Evolutionary conservation across 2,797 vertebrate genomes (phyloP).

Genomic region (Gymnoscopelus braueri): DNA sequence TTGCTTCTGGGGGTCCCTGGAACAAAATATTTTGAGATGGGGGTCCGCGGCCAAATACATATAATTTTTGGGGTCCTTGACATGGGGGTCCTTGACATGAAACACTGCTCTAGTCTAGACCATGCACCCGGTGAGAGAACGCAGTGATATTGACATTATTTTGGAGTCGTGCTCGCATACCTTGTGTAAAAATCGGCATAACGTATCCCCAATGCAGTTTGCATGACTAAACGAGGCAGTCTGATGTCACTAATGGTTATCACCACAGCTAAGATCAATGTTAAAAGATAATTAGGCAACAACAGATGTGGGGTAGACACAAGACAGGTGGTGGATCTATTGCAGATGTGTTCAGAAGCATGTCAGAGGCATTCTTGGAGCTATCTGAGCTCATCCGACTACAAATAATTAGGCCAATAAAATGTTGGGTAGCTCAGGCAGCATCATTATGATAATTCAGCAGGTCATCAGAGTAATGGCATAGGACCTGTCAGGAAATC

Average conservation of each 20-base stretch:
- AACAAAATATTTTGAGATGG: no score
- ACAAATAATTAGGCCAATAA: conserved; percentile 33
- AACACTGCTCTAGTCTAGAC: no score
- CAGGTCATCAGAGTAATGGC: conserved; percentile 25
- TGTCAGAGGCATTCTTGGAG: conserved; percentile 1
- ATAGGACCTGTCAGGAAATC: conserved; percentile 29
- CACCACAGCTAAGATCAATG: not conserved
- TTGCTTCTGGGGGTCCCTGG: no score
- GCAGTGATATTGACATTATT: no score
- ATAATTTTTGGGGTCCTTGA: no score
- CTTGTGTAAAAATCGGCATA: not conserved
- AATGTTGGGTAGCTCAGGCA: conserved; percentile 14
- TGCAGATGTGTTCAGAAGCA: conserved; percentile 3
- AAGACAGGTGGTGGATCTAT: conserved; percentile 2
- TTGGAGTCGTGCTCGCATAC: no score
- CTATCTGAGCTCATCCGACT: conserved; percentile 10
- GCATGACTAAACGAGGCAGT: conserved; percentile 1
- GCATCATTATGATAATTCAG: conserved; percentile 19
- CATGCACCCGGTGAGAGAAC: no score
- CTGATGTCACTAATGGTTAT: not conserved
- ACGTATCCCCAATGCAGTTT: conserved; percentile 24
- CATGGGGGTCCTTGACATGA: no score
- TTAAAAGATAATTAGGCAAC: not conserved
- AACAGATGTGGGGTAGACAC: not conserved
- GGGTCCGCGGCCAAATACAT: no score